phyloP scores from a whole-genome alignment of 2,797 vertebrate species.

The Spea hammondii region DNA sequence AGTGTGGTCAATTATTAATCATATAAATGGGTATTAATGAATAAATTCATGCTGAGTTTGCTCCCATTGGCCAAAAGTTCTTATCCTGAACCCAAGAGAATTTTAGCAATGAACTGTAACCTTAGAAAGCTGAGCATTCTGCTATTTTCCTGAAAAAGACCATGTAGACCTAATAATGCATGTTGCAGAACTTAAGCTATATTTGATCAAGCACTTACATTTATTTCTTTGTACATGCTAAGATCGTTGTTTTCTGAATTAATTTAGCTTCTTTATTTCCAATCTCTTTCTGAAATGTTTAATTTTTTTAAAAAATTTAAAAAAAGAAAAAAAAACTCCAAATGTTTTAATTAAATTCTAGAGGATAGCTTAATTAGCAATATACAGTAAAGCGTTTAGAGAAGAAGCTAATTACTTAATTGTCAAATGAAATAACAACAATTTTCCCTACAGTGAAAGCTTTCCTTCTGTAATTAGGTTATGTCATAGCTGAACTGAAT shows the following conservation, averaged over 20 bases:
- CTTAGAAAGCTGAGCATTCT: no score
- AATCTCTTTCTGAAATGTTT: constrained; percentile 28
- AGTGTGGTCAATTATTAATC: not conserved
- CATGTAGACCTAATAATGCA: no score
- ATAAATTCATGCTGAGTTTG: no score
- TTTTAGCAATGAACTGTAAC: no score
- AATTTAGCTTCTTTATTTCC: constrained; percentile 24
- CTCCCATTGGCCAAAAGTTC: no score
- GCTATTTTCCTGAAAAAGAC: no score
- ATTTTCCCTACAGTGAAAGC: constrained; percentile 65
- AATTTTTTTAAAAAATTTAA: no score
- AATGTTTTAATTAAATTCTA: constrained; percentile 62
- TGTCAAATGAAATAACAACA: constrained; percentile 69
- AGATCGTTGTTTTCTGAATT: constrained; percentile 17
- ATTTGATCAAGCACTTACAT: not conserved
- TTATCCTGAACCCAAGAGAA: no score
- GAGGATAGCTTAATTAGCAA: constrained; percentile 64
- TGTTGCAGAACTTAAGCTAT: no score
- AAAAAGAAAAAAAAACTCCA: constrained; percentile 32
- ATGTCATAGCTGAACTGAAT: constrained; percentile 65
- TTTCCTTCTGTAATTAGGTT: constrained; percentile 68
- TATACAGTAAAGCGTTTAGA: constrained; percentile 60
- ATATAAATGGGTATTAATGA: constrained; percentile 3
- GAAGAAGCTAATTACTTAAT: constrained; percentile 70
- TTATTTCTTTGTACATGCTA: not conserved